Percentiles rank a stretch among this genome's conserved stretches.
Evolutionary conservation across 1,140 invertebrate genomes (phyloP).

Genomic region (Papilio aristodemus): DNA sequence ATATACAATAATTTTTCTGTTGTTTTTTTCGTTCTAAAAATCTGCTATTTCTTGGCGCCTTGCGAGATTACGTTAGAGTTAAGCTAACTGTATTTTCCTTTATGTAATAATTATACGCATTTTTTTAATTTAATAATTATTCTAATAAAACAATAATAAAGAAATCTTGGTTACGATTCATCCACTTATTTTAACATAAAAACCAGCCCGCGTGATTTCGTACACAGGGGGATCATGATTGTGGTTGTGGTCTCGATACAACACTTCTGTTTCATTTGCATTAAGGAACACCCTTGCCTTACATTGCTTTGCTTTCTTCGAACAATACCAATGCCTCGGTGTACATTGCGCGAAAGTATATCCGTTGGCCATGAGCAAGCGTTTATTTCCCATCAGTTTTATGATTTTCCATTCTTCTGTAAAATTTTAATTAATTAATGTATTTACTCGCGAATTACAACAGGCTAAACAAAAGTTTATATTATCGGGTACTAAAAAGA

Average conservation of each 20-base stretch:
- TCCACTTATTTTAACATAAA: slow-evolving; percentile 34
- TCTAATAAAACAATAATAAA: not conserved
- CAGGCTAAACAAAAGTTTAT: no score
- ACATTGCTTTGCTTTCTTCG: slow-evolving; percentile 49
- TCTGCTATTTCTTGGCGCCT: no score
- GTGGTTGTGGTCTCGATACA: slow-evolving; percentile 37
- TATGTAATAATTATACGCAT: no score
- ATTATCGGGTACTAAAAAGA: no score
- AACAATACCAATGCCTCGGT: slow-evolving; percentile 52
- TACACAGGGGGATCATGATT: slow-evolving; percentile 45
- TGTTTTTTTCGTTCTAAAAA: no score
- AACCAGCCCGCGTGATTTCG: slow-evolving; percentile 29
- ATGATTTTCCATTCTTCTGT: slow-evolving; percentile 42
- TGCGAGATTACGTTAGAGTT: no score
- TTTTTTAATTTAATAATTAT: not conserved
- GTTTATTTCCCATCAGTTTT: slow-evolving; percentile 36
- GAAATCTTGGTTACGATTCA: not conserved
- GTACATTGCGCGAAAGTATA: slow-evolving; percentile 47
- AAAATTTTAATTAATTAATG: slow-evolving; percentile 8
- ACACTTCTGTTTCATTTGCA: slow-evolving; percentile 30
- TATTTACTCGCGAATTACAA: no score
- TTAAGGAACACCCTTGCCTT: slow-evolving; percentile 45
- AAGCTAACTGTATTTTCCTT: no score
- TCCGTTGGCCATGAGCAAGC: slow-evolving; percentile 45
- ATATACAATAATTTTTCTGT: no score